Conservation (phyloP, 2,113 vertebrate genomes). For the Empidonax traillii region DNA sequence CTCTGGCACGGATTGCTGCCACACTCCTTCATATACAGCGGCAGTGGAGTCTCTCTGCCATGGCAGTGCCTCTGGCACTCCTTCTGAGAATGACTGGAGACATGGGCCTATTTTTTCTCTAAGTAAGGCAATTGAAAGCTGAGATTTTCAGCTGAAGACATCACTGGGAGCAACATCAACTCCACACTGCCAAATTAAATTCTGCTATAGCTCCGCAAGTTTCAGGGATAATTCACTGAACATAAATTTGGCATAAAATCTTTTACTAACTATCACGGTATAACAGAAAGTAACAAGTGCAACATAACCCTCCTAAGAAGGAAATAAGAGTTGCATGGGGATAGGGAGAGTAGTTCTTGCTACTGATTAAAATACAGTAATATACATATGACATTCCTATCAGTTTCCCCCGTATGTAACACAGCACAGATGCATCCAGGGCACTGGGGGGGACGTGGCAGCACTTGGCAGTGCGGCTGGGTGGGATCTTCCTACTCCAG, state of each 20-base stretch:
- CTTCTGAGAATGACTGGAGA: neutral
- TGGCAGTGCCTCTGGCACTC: neutral
- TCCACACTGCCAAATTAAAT: neutral
- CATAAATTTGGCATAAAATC: neutral
- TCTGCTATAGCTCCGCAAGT: neutral
- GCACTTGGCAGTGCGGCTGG: neutral
- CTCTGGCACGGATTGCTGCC: neutral
- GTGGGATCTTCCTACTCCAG: neutral
- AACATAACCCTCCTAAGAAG: neutral
- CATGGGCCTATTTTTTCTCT: neutral
- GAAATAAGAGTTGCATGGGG: neutral
- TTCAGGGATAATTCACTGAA: neutral
- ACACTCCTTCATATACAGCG: accelerated
- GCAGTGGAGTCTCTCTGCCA: neutral
- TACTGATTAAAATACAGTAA: neutral
- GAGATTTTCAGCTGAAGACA: neutral
- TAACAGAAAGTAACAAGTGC: neutral
- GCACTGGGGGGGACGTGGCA: neutral
- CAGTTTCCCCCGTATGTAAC: neutral
- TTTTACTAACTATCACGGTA: neutral
- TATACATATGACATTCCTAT: neutral
- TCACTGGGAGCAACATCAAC: neutral
- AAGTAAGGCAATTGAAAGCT: neutral
- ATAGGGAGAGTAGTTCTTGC: neutral
- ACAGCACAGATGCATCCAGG: accelerated